Evolutionary conservation across 2,113 vertebrate genomes (phyloP), one percentile per base, ranked within the genome.

Genomic region (Caretta caretta): DNA sequence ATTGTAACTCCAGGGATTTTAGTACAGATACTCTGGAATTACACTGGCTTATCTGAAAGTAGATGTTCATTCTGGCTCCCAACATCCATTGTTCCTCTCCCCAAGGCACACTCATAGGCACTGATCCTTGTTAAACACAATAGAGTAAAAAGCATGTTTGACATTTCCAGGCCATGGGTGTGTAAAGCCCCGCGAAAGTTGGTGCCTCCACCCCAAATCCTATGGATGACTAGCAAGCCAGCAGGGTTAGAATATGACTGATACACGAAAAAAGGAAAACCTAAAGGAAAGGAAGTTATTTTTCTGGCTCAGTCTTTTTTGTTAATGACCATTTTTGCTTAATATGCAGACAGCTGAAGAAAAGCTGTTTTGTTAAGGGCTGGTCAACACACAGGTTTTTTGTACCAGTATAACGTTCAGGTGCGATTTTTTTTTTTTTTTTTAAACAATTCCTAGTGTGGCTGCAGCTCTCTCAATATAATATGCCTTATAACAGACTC

Each of bases 61-160:
- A 87, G 80, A 54, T 0, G 0, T 0, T 78, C 53, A 50, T 12
- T 75, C 53, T n/a, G 25, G 3, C 9, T 24, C 22, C 3, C 17
- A 20, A 84, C 83, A 81, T 86, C 75, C n/a, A 78, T n/a, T 27
- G 81, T 94, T 80, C 19, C 17, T 57, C 80, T 29, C 1, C 38
- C 3, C 35, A 93, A 90, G 16, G 65, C 38, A 51, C 49, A 80
- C 62, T 35, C 62, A 35, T 19, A 80, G 89, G 89, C 42, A 20
- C n/a, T 20, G 50, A 31, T 82, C 83, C 90, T 57, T 0, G 35
- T 29, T 35, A 75, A 62, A 59, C 59, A 38, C 7, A 0, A 81
- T 24, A 90, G 46, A 91, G 59, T 0, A 42, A 42, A 53, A 3
- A 2, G 10, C 0, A 3, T 2, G 50, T 19, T 84, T 87, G 38